Evolutionary conservation across 2,113 vertebrate species (phyloP), one percentile per base, ranked within the genome.

Genomic region (Macquaria ambigua): DNA sequence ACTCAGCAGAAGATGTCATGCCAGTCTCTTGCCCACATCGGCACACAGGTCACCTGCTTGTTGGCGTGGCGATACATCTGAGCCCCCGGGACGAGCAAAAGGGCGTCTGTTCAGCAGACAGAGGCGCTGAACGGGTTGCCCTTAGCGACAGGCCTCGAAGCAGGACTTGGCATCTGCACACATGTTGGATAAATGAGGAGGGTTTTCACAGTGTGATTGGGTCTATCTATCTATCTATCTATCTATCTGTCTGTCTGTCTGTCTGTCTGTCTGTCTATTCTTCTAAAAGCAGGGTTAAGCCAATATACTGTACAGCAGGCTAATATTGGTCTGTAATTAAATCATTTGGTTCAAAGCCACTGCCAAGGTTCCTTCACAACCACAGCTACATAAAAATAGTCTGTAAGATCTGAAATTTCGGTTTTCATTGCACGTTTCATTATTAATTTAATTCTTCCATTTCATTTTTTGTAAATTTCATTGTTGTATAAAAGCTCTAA

Each of bases 101-200:
- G 87, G 97, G 95, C 97, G 97, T 97, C 95, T 96, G 97, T 95
- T 97, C 94, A 89, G 94, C 85, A 21, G 93, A 96, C 92, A 95
- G 95, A 96, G 96, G 94, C 90, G 81, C 55, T 78, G 62, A 85
- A 79, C n/a, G 52, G 63, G 90, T 89, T 90, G 86, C 88, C 91
- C 89, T 84, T 91, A 82, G 83, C 83, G 91, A 92, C 90, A 56
- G 82, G 82, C 84, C 84, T 87, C 78, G 52, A 80, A 81, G 68
- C 67, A 77, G 86, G 86, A 70, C 74, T 73, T 87, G 84, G 86
- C 75, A 81, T 76, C 69, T 58, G 72, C 58, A 64, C 63, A 82
- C 53, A 64, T 56, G 70, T 16, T 75, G 73, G 79, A 78, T 61
- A 34, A 83, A 86, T 72, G n/a, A 79, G 58, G 52, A 64, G 50